Evolutionary conservation across 2,888 invertebrate genomes (phyloP), one percentile per base, ranked within the genome.

Genomic region (Brachyopa scutellaris): DNA sequence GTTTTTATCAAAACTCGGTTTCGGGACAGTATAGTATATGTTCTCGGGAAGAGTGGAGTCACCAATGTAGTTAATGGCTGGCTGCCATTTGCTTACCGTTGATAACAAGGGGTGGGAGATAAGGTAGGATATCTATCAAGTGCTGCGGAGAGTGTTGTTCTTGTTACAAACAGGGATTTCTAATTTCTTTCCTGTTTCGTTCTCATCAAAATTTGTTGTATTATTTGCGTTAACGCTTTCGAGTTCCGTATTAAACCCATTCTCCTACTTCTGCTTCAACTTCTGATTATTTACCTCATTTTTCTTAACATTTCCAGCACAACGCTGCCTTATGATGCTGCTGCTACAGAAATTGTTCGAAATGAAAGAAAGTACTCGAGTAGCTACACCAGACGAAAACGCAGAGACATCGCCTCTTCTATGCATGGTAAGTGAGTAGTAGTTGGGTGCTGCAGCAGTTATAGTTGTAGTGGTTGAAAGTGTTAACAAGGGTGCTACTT

Each of bases 361-460:
- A 82, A 82, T 49, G 82, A 82, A 66, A 77, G 82, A 51, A 82
- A 82, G 70, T 82, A 82, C 77, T 82, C 82, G 53, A 80, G 80
- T 29, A 73, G 69, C 77, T 85, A 76, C 53, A 80, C 66, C 61
- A 77, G 86, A 61, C 86, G 89, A 51, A 76, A 85, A 49, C 88
- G 89, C 51, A 83, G 89, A 57, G 89, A 89, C 80, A 88, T 88
- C 26, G 85, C 86, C 66, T 87, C 89, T 53, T 88, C 89, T 55
- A 88, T 89, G 88, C 89, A 89, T 74, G 89, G 89, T 87, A 87
- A 89, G 88, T 82, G 31, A 21, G 15, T 53, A 38, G 61, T 45
- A 61, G 19, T 36, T 33, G n/a, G n/a, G n/a, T n/a, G 31, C 31
- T 64, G 19, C 17, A 38, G 29, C 11, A 55, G 26, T 13, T n/a